phyloP scores from a whole-genome alignment of 2,113 vertebrate genomes.

The Fukomys damarensis region DNA sequence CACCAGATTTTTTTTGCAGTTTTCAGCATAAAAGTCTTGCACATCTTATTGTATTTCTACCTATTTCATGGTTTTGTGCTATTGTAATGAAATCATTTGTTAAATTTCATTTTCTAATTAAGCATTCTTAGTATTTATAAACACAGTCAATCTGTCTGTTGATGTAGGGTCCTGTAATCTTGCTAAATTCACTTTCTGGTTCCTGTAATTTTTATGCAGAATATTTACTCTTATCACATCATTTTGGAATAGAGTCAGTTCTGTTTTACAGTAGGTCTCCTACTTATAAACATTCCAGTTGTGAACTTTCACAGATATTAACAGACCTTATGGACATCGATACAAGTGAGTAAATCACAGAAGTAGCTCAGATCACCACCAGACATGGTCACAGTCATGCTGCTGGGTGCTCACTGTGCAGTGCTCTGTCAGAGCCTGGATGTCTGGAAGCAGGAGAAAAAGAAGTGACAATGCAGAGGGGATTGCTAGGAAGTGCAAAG shows the following conservation, averaged over 20 bases:
- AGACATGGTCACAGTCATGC: not conserved
- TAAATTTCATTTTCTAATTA: not conserved
- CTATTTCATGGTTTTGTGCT: not conserved
- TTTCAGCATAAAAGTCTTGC: not conserved
- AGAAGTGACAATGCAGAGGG: accelerated
- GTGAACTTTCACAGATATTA: not conserved
- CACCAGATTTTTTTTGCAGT: not conserved
- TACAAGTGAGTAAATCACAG: too few relatives aligned
- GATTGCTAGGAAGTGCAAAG: not conserved
- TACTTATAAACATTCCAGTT: not conserved
- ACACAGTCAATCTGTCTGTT: not conserved
- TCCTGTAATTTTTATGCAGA: not conserved
- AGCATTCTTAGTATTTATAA: not conserved
- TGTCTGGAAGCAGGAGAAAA: not conserved
- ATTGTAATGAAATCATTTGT: not conserved
- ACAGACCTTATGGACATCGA: not conserved
- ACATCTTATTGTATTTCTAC: not conserved
- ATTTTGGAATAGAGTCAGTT: not conserved
- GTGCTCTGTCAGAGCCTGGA: not conserved
- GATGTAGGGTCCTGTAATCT: not conserved
- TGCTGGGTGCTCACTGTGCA: not conserved
- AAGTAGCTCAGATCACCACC: not conserved
- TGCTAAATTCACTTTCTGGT: not conserved
- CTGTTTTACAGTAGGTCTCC: not conserved
- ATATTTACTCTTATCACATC: not conserved